Evolutionary conservation across 92 coral and sea anemone species (phyloP).

Genomic region (Porites evermanni): DNA sequence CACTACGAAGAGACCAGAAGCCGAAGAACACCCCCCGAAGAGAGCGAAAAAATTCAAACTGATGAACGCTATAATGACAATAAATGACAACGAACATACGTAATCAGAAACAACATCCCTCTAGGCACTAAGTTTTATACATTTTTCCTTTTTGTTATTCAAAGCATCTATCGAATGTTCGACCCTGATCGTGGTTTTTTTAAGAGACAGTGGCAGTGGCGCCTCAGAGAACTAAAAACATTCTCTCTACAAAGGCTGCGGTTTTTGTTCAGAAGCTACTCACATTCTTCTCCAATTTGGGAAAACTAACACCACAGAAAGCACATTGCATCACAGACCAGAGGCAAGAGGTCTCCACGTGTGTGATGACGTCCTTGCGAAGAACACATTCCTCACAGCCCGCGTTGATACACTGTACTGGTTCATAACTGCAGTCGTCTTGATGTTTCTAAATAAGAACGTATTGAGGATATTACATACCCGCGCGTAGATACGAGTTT

Average conservation of each 20-base stretch:
- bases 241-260: not conserved
- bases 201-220: not conserved
- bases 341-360: constrained; percentile 64
- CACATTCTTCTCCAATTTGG: constrained; percentile 62
- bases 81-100: too few relatives aligned
- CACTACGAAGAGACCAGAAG: too few relatives aligned
- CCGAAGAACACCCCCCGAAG: too few relatives aligned
- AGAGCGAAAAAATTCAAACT: too few relatives aligned
- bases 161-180: not conserved
- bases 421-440: constrained; percentile 51
- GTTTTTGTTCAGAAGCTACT: not conserved
- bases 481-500: too few relatives aligned
- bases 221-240: too few relatives aligned
- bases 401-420: constrained; percentile 60
- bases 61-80: too few relatives aligned
- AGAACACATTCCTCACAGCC: constrained; percentile 63
- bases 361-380: constrained; percentile 62
- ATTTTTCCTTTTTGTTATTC: too few relatives aligned
- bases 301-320: constrained; percentile 59
- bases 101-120: too few relatives aligned
- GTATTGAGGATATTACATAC: not conserved
- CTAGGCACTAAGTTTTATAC: too few relatives aligned
- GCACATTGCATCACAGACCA: constrained; percentile 67
- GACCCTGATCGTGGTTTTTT: not conserved
- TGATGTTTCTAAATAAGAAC: constrained; percentile 54